phyloP scores from a whole-genome alignment of 2,797 vertebrate genomes.

The Eremophila alpestris region DNA sequence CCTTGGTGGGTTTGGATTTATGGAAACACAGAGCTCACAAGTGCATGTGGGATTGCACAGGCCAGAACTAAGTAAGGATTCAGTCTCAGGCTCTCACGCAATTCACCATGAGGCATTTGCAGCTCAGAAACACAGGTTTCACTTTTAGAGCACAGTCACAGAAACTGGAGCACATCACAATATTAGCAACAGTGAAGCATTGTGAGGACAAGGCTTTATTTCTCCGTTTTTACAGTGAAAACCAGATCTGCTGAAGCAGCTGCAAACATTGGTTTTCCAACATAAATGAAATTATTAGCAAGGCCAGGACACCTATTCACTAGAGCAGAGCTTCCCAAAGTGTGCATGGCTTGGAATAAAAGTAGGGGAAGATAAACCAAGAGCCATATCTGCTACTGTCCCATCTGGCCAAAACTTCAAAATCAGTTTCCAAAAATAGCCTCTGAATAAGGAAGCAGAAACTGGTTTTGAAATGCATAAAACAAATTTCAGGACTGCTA shows the following conservation, averaged over 20 bases:
- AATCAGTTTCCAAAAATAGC: not conserved
- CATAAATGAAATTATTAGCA: not conserved
- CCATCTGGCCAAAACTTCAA: not conserved
- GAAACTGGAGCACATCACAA: not conserved
- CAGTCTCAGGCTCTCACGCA: not conserved
- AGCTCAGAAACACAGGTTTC: not conserved
- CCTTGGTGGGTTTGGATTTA: not conserved
- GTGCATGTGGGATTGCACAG: accelerated
- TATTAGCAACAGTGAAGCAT: not conserved
- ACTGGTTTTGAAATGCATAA: not conserved
- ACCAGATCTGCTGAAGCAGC: not conserved
- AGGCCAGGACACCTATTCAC: not conserved
- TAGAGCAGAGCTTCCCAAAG: not conserved
- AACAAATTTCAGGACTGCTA: not conserved
- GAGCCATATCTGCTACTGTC: not conserved
- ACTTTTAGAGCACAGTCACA: not conserved
- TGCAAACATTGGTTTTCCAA: not conserved
- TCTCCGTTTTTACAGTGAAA: not conserved
- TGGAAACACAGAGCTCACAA: not conserved
- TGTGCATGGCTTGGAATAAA: not conserved
- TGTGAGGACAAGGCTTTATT: not conserved
- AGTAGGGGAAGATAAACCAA: not conserved
- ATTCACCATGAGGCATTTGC: not conserved
- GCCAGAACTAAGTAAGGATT: not conserved
- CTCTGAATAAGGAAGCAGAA: not conserved